Percentiles rank a stretch among this genome's conserved stretches.
Evolutionary conservation across 2,888 invertebrate species (phyloP).

Genomic region (Sphaeridia pumilis): DNA sequence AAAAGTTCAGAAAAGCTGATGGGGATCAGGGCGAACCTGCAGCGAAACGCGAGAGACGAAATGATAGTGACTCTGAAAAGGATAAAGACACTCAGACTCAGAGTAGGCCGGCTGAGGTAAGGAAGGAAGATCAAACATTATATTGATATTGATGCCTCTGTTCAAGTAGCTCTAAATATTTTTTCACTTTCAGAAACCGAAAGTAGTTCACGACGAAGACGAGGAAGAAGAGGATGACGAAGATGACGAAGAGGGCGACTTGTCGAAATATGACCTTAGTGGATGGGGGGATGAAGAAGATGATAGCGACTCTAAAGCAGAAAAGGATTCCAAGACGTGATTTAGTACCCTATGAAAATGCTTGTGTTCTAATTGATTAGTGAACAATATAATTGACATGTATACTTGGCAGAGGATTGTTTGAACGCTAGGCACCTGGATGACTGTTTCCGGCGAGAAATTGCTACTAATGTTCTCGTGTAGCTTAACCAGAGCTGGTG

Average conservation of each 20-base stretch:
- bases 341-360: no score
- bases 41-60: constrained; percentile 10
- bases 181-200: no score
- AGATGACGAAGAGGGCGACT: constrained; percentile 49
- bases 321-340: constrained; percentile 9
- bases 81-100: constrained; percentile 10
- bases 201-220: constrained; percentile 36
- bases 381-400: no score
- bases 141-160: background rate
- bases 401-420: no score
- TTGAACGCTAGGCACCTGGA: no score
- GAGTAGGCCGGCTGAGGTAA: background rate
- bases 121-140: constrained; percentile 1
- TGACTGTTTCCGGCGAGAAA: no score
- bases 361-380: no score
- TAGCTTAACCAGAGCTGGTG: no score
- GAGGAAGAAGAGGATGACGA: constrained; percentile 46
- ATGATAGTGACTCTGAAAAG: constrained; percentile 1
- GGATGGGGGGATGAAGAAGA: constrained; percentile 54
- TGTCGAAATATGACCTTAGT: constrained; percentile 62
- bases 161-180: background rate
- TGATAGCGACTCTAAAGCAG: constrained; percentile 41
- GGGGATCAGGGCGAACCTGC: constrained; percentile 18
- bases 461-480: no score
- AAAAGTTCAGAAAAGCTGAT: constrained; percentile 41